These are phyloP conservation scores for Sapayoa aenigma DNA, from an alignment of 2,113 vertebrate species.

Conservation along the genomic window DNA sequence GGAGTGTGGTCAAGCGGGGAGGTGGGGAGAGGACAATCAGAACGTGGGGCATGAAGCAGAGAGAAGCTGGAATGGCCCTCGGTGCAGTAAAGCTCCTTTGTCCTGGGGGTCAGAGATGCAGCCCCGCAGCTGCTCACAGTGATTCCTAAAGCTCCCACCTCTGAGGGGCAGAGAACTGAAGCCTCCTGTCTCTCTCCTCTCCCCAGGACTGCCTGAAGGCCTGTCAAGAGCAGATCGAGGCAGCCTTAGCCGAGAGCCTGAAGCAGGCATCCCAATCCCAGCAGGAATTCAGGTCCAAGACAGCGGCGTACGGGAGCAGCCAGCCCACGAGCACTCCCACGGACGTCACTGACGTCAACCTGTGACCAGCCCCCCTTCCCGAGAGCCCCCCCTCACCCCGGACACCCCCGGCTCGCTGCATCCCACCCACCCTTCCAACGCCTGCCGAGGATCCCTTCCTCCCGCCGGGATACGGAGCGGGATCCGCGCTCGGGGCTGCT, in stretches of 20 bases:
- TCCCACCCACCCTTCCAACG: background rate
- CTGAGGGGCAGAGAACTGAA: background rate
- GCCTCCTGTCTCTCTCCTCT: background rate
- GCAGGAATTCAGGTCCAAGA: conserved; percentile 60
- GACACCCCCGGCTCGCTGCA: background rate
- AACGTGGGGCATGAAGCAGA: background rate
- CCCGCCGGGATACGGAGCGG: accelerated
- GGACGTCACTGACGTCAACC: conserved; percentile 78
- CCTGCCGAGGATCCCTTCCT: background rate
- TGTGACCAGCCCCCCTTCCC: conserved; percentile 21
- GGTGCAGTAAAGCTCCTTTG: background rate
- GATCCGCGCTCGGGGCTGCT: background rate
- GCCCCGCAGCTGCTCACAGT: background rate
- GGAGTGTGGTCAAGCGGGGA: background rate
- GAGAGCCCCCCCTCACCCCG: background rate
- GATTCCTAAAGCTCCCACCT: background rate
- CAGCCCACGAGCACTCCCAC: conserved; percentile 77
- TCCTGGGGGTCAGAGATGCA: background rate
- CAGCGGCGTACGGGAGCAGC: conserved; percentile 58
- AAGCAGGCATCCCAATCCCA: conserved; percentile 63
- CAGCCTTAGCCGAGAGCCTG: conserved; percentile 77
- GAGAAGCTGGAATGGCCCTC: background rate
- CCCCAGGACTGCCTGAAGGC: conserved; percentile 80
- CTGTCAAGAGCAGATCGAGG: conserved; percentile 83
- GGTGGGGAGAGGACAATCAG: background rate